Evolutionary conservation across 2,113 vertebrate species (phyloP).

Genomic region (Dryoscopus gambensis): DNA sequence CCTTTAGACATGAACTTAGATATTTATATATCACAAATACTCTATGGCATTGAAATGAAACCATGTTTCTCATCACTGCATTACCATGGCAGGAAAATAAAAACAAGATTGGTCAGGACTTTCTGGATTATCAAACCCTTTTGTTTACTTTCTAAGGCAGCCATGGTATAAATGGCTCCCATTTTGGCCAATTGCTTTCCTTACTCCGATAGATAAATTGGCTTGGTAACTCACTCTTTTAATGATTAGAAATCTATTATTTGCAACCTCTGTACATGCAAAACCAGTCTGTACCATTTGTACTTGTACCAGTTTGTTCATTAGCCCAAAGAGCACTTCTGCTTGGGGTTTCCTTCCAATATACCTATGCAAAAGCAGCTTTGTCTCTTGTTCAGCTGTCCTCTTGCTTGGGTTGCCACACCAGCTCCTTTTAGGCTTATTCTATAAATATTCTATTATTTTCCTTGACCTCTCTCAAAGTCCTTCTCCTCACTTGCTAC

Average conservation of each 20-base stretch:
- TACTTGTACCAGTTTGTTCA: background rate
- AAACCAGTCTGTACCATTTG: background rate
- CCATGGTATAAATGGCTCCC: background rate
- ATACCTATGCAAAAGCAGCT: background rate
- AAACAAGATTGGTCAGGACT: background rate
- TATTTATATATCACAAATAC: background rate
- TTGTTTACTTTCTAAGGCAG: background rate
- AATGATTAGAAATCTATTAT: background rate
- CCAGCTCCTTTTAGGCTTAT: background rate
- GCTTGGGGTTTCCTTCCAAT: background rate
- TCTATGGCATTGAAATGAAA: background rate
- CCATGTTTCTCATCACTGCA: background rate
- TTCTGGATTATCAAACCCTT: background rate
- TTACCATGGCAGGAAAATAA: background rate
- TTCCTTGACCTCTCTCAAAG: background rate
- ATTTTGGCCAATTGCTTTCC: background rate
- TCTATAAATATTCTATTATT: background rate
- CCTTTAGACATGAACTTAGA: background rate
- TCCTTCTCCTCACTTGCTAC: background rate
- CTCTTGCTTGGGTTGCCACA: background rate
- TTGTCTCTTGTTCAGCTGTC: background rate
- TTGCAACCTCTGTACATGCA: background rate
- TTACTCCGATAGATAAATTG: background rate
- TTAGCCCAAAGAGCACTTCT: background rate
- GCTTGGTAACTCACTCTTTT: background rate